A percentile compares a stretch with the other conserved stretches of the same genome.
Conservation (phyloP, 2,113 vertebrate genomes). For the Desmodus rotundus region DNA sequence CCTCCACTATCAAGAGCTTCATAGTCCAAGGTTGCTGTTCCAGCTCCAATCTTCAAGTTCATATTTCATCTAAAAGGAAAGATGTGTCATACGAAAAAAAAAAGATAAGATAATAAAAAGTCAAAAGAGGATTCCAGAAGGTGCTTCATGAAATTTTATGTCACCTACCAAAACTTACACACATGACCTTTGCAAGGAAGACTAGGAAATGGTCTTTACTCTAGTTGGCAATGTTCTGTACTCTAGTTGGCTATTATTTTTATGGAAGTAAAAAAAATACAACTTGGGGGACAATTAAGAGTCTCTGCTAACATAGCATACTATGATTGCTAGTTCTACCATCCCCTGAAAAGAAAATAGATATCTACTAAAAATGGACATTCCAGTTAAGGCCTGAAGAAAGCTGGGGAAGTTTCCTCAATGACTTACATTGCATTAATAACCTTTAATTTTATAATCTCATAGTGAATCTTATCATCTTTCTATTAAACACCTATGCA, state of each 20-base stretch:
- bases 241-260: background rate
- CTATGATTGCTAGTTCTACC: background rate
- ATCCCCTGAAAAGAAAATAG: background rate
- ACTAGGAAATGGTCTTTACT: background rate
- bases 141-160: background rate
- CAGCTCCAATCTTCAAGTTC: background rate
- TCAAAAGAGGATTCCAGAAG: background rate
- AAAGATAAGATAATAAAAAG: background rate
- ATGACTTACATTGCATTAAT: background rate
- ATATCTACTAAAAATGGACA: background rate
- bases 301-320: background rate
- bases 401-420: background rate
- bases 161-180: background rate
- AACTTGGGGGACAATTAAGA: background rate
- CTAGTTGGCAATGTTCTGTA: background rate
- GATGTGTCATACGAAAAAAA: background rate
- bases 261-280: background rate
- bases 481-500: background rate
- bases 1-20: background rate
- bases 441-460: background rate
- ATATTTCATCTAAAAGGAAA: background rate
- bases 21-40: background rate
- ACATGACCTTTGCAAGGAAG: background rate
- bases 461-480: background rate
- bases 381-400: background rate